Conservation (phyloP, 1,140 invertebrate genomes). For the Centruroides sculpturatus region DNA sequence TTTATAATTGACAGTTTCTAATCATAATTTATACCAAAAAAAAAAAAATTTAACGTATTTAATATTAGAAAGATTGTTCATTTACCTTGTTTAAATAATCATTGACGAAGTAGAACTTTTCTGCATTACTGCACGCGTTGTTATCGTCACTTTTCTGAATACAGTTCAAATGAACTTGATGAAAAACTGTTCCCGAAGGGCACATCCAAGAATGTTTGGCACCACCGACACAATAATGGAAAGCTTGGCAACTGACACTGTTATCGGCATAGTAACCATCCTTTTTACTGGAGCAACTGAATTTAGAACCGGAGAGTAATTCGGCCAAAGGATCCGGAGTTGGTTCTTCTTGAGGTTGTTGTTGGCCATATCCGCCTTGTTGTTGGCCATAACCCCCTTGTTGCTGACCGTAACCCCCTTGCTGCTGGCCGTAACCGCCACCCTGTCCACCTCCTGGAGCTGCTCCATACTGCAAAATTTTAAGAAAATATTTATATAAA, state of each 20-base stretch:
- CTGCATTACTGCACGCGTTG: slow-evolving; percentile 74
- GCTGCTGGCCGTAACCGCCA: too few relatives aligned
- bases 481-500: too few relatives aligned
- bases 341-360: slow-evolving; percentile 51
- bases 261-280: slow-evolving; percentile 84
- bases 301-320: slow-evolving; percentile 64
- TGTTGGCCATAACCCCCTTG: too few relatives aligned
- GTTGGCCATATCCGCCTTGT: slow-evolving; percentile 21
- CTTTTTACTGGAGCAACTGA: slow-evolving; percentile 57
- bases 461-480: too few relatives aligned
- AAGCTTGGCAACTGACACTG: slow-evolving; percentile 71
- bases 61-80: slow-evolving; percentile 29
- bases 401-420: too few relatives aligned
- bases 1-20: too few relatives aligned
- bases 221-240: slow-evolving; percentile 83
- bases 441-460: too few relatives aligned
- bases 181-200: slow-evolving; percentile 78
- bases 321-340: slow-evolving; percentile 65
- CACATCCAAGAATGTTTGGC: slow-evolving; percentile 84
- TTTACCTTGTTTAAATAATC: slow-evolving; percentile 80
- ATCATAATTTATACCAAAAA: background rate
- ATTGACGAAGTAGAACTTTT: slow-evolving; percentile 82
- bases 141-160: slow-evolving; percentile 81
- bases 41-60: background rate
- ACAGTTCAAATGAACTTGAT: slow-evolving; percentile 78